Conservation (phyloP, 2,888 invertebrate species). For the Alitta virens region DNA sequence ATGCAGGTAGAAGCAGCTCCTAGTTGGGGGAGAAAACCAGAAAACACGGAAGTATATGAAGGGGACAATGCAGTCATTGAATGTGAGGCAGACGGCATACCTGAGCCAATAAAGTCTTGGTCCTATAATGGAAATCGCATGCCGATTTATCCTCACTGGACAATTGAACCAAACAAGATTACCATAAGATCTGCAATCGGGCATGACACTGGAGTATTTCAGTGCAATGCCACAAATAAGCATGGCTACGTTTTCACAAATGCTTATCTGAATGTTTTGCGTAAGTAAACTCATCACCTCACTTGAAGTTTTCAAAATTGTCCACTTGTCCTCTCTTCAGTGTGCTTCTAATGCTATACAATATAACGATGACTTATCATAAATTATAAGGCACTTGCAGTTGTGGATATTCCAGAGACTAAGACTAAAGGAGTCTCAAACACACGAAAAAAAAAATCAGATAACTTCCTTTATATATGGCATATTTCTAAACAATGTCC, state of each 20-base stretch:
- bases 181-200: conserved; percentile 78
- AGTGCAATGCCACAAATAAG: conserved; percentile 98
- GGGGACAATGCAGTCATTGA: conserved; percentile 82
- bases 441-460: too few relatives aligned
- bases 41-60: conserved; percentile 82
- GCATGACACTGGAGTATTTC: conserved; percentile 73
- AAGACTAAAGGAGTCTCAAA: too few relatives aligned
- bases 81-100: conserved; percentile 86
- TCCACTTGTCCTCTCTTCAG: too few relatives aligned
- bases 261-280: conserved; percentile 91
- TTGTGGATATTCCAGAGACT: too few relatives aligned
- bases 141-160: conserved; percentile 34
- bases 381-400: too few relatives aligned
- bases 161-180: conserved; percentile 44
- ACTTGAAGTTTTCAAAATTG: too few relatives aligned
- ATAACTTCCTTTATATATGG: too few relatives aligned
- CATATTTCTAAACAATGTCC: too few relatives aligned
- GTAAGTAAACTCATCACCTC: too few relatives aligned
- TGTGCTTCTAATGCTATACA: too few relatives aligned
- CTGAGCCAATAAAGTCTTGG: conserved; percentile 87
- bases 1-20: conserved; percentile 61
- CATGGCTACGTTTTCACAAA: conserved; percentile 97
- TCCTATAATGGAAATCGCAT: conserved; percentile 88
- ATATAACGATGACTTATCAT: too few relatives aligned
- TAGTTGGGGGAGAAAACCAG: conserved; percentile 80